Evolutionary conservation across 2,797 vertebrate species (phyloP).

Genomic region (Lerista edwardsae): DNA sequence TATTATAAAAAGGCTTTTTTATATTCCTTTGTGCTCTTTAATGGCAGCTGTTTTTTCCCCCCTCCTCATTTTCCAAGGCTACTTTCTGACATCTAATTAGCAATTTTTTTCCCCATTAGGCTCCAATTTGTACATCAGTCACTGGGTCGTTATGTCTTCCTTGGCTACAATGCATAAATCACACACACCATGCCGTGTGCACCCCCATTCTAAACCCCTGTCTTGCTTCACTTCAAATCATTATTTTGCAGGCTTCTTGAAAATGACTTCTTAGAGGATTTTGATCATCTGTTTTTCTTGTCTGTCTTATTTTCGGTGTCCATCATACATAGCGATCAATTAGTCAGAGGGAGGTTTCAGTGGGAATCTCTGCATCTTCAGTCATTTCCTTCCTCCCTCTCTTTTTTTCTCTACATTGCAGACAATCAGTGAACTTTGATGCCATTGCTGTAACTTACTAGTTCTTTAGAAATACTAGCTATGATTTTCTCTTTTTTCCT

Average conservation of each 20-base stretch:
- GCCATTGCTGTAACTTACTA: neutral
- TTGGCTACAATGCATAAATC: neutral
- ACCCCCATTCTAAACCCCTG: neutral
- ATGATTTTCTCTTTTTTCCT: neutral
- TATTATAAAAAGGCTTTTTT: neutral
- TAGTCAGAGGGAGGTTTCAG: neutral
- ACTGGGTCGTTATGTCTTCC: neutral
- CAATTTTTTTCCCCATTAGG: neutral
- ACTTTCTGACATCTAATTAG: conserved; percentile 15
- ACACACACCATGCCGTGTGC: neutral
- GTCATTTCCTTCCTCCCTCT: neutral
- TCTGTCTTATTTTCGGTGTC: neutral
- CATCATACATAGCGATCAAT: neutral
- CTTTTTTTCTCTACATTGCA: neutral
- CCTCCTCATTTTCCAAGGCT: neutral
- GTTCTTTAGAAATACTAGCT: neutral
- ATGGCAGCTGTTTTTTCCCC: neutral
- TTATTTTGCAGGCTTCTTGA: neutral
- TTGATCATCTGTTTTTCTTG: neutral
- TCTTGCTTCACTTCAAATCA: neutral
- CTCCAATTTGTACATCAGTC: conserved; percentile 8
- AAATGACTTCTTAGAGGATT: neutral
- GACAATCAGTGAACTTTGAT: neutral
- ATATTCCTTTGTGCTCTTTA: conserved; percentile 23
- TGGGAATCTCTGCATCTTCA: neutral